phyloP scores from a whole-genome alignment of 1,140 invertebrate species.

The Drosophila albomicans region DNA sequence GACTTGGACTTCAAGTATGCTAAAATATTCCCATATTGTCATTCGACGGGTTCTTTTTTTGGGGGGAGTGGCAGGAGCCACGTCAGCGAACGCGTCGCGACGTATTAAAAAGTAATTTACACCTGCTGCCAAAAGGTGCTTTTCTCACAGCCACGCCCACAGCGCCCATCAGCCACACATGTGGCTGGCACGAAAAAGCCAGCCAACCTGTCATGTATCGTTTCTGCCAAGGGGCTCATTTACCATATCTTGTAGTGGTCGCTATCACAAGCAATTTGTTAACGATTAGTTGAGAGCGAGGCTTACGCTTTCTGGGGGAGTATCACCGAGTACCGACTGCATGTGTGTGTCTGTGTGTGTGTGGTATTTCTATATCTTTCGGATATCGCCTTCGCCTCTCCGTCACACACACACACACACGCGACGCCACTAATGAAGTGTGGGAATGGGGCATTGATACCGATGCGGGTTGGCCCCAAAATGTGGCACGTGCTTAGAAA shows the following conservation, averaged over 20 bases:
- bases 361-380: constrained; percentile 38
- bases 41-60: constrained; percentile 17
- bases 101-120: constrained; percentile 81
- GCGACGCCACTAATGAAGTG: constrained; percentile 39
- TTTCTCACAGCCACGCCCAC: constrained; percentile 62
- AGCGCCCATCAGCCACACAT: constrained; percentile 5
- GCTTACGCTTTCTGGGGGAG: constrained; percentile 34
- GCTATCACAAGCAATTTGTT: constrained; percentile 77
- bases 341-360: neutral
- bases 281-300: constrained; percentile 71
- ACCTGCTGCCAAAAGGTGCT: constrained; percentile 60
- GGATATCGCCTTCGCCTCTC: neutral
- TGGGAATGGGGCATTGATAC: constrained; percentile 37
- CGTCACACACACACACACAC: constrained; percentile 24
- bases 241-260: constrained; percentile 57
- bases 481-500: constrained; percentile 35
- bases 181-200: constrained; percentile 21
- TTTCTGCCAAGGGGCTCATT: constrained; percentile 41
- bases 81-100: constrained; percentile 53
- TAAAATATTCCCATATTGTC: constrained; percentile 39
- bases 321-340: neutral
- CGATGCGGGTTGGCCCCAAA: constrained; percentile 24
- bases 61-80: constrained; percentile 17
- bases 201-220: constrained; percentile 43
- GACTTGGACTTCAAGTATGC: constrained; percentile 44